Evolutionary conservation across 2,888 invertebrate genomes (phyloP), one percentile per base, ranked within the genome.

Genomic region (Lepidonotus clava): DNA sequence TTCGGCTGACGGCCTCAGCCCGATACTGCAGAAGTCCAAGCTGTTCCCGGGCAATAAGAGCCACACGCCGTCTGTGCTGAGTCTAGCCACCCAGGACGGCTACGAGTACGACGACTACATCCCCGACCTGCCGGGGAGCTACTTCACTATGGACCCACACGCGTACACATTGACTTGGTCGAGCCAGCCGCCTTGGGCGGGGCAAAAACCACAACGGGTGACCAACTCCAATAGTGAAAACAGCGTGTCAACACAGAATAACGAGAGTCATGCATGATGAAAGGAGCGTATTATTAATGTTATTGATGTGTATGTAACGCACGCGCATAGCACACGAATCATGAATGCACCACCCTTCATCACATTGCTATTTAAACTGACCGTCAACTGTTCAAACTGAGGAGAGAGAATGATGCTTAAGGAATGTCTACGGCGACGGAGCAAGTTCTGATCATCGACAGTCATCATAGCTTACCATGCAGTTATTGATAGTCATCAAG

Each of bases 161-260:
- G 90, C 90, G n/a, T 90, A 90, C 86, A 90, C 90, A 28, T 87
- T 90, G 66, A 90, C 90, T 24, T 90, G 90, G 90, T 87, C 88
- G 0, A 87, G 89, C 84, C 87, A 86, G 32, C 41, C 86, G 21
- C 88, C 88, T 0, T 89, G 89, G 89, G 40, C 61, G 36, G 76
- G 32, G 14, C 80, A 80, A 32, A 80, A 51, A 46, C 80, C n/a
- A 18, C 24, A 24, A n/a, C 5, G 14, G 41, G 34, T 76, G 5
- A 18, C 80, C 41, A 71, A 71, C 71, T 71, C 71, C 5, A 71
- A 34, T n/a, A 80, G 80, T 24, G 80, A 80, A n/a, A 40, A 51
- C 46, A 80, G 80, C 21, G 80, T 80, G 6, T 80, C 80, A 41
- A 80, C 80, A 41, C 41, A 41, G 51, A 41, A 80, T 80, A 80